Base-by-base conservation (phyloP, 2,888 invertebrate genomes). In the Agriopis marginaria region DNA sequence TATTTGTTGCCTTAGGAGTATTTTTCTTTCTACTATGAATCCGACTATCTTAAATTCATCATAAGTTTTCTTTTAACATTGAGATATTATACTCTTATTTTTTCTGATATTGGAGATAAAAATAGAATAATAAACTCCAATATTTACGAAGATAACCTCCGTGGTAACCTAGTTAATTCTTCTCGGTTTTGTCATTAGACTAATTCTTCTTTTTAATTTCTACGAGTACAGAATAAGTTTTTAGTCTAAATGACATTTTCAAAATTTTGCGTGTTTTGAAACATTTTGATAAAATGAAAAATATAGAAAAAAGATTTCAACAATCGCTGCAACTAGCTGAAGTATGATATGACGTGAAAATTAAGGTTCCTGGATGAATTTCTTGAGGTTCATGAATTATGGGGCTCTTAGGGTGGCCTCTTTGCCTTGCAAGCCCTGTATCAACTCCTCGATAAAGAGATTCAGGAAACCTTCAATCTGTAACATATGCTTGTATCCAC, bases 381-480 rank as follows among this genome's bases (percentile, higher is more conserved):
- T 66, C 65, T 60, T 77, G n/a, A 76, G 66, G 55, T 39, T 70
- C 7, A 23, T 77, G 10, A 68, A 64, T 7, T 39, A 42, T 55
- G 58, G 68, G 11, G 64, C 63, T 23, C 60, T 75, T 9, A 72
- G 55, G 63, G 67, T 76, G 44, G 62, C 65, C 39, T 68, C 66
- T 10, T 7, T 67, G 14, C 66, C 73, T 14, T 14, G 44, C 42
- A 68, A 68, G 39, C 73, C 74, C 11, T 54, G 23, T 11, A 59
- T 76, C 63, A 76, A 75, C 12, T 7, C 23, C 1, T 50, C 72
- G 0, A 39, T 71, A 12, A 82, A 79, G 68, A 77, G 84, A 51
- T 82, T 78, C 63, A 73, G 83, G 60, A 83, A 73, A 63, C 79
- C 78, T 7, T 88, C 86, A 5, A 71, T 81, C 3, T 89, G 89